Evolutionary conservation across 1,140 invertebrate genomes (phyloP).

Genomic region (Heliconius melpomene): DNA sequence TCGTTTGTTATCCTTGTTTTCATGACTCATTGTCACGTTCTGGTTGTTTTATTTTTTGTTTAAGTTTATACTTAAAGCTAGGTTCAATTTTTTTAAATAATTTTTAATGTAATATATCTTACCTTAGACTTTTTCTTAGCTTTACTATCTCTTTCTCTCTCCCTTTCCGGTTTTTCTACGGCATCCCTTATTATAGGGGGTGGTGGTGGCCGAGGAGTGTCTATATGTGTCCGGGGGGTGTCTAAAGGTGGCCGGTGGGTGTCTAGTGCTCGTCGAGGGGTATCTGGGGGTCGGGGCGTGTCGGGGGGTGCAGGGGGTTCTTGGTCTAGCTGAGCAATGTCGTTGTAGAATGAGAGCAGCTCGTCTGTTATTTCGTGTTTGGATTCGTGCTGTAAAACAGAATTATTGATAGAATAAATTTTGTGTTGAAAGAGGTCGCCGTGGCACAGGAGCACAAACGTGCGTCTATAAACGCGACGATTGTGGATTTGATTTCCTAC

Average conservation of each 20-base stretch:
- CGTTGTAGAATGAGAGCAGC: slow-evolving; percentile 69
- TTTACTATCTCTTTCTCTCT: slow-evolving; percentile 23
- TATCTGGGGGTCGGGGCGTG: background rate
- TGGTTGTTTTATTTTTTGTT: no score
- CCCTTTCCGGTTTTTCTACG: slow-evolving; percentile 30
- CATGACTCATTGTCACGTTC: no score
- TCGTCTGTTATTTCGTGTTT: slow-evolving; percentile 69
- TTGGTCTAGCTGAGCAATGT: slow-evolving; percentile 67
- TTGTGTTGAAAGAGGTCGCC: no score
- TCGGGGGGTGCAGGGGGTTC: background rate
- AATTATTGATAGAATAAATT: background rate
- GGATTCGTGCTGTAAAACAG: slow-evolving; percentile 42
- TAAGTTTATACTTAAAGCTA: no score
- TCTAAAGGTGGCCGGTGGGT: background rate
- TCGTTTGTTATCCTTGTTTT: no score
- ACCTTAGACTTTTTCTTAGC: slow-evolving; percentile 66
- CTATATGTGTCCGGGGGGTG: slow-evolving; percentile 39
- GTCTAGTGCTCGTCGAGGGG: background rate
- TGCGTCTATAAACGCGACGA: no score
- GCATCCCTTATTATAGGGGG: background rate
- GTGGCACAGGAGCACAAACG: no score
- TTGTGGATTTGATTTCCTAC: no score
- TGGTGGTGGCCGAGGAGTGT: slow-evolving; percentile 24
- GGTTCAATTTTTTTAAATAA: no score
- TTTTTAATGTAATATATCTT: slow-evolving; percentile 9